Conservation (phyloP, 2,888 invertebrate species). For the Ypsolopha sequella region DNA sequence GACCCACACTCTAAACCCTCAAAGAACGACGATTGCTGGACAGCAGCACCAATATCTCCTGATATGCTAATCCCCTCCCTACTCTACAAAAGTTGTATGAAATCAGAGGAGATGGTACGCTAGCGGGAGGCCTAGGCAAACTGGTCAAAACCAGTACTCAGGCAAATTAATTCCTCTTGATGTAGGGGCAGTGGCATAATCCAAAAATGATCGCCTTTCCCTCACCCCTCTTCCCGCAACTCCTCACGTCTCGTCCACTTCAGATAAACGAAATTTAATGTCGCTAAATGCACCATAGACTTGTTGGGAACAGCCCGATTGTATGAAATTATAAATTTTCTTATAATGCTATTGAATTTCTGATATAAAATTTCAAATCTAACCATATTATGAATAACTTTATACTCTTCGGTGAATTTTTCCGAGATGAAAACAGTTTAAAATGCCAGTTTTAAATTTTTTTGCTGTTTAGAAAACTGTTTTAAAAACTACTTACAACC, state of each 20-base stretch:
- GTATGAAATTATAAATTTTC: too few relatives aligned
- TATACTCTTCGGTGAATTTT: too few relatives aligned
- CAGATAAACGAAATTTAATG: slow-evolving; percentile 60
- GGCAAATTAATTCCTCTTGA: slow-evolving; percentile 63
- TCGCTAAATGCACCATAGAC: slow-evolving; percentile 26
- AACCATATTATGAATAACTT: too few relatives aligned
- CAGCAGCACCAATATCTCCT: slow-evolving; percentile 1
- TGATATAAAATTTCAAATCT: too few relatives aligned
- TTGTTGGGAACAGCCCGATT: neutral
- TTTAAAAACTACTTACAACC: too few relatives aligned
- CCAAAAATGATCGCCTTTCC: slow-evolving; percentile 64
- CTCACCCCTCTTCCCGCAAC: slow-evolving; percentile 23
- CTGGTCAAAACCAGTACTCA: slow-evolving; percentile 33
- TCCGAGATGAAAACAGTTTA: too few relatives aligned
- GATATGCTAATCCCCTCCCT: too few relatives aligned
- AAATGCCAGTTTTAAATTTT: too few relatives aligned
- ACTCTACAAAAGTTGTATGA: too few relatives aligned
- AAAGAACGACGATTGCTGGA: slow-evolving; percentile 47
- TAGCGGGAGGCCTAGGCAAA: slow-evolving; percentile 29
- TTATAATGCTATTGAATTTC: too few relatives aligned
- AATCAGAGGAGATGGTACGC: too few relatives aligned
- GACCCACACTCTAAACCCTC: slow-evolving; percentile 46
- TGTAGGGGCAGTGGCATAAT: slow-evolving; percentile 53
- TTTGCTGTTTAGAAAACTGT: too few relatives aligned
- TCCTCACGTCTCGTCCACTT: neutral